Evolutionary conservation across 2,113 vertebrate genomes (phyloP).

Genomic region (Rhynchomys soricoides): DNA sequence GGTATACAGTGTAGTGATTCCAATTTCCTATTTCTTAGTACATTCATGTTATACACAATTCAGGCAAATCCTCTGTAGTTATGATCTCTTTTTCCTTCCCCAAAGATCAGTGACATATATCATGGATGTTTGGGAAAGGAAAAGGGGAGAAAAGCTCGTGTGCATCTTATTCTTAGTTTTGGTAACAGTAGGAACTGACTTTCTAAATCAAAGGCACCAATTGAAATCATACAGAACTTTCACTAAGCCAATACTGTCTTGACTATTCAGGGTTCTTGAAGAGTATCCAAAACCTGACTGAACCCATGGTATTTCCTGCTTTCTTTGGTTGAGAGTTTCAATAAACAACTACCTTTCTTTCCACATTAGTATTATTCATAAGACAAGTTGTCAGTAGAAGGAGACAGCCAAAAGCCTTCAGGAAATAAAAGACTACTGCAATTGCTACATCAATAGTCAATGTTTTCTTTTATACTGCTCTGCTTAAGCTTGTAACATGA

Average conservation of each 20-base stretch:
- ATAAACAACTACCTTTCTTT: constrained; percentile 51
- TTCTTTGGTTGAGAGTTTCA: constrained; percentile 40
- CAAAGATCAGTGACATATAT: not conserved
- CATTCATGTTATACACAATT: not conserved
- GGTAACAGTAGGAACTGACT: constrained; percentile 4
- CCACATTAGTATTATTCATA: constrained; percentile 52
- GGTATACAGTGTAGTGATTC: rapidly evolving
- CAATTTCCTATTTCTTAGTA: not conserved
- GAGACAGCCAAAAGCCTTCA: not conserved
- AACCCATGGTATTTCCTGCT: constrained; percentile 59
- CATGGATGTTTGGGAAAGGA: not conserved
- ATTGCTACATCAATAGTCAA: not conserved
- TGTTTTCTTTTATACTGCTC: not conserved
- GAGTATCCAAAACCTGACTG: constrained; percentile 1
- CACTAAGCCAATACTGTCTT: constrained; percentile 41
- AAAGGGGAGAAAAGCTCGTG: not conserved
- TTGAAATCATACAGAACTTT: constrained; percentile 36
- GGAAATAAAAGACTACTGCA: not conserved
- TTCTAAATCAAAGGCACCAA: constrained; percentile 53
- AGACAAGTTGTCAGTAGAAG: constrained; percentile 15
- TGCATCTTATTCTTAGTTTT: not conserved
- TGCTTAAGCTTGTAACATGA: not conserved
- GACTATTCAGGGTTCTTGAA: constrained; percentile 15
- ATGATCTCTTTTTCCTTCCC: not conserved
- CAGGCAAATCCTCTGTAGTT: not conserved